phyloP scores from a whole-genome alignment of 2,797 vertebrate species.

The Microchirus variegatus region DNA sequence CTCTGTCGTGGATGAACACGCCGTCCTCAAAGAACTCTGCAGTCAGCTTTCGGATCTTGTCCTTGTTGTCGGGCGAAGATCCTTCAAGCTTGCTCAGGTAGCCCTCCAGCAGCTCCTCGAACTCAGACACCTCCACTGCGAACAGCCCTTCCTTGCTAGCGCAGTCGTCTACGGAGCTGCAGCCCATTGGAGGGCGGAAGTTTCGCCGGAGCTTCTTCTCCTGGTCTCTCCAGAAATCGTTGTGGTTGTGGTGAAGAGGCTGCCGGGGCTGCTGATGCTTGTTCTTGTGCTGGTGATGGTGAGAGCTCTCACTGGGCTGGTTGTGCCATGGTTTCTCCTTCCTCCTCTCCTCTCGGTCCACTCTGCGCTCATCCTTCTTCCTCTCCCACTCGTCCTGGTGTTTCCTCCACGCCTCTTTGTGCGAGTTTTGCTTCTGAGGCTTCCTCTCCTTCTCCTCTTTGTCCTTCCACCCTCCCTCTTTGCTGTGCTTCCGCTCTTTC shows the following conservation, averaged over 20 bases:
- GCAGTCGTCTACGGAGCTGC: conserved; percentile 71
- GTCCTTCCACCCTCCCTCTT: conserved; percentile 48
- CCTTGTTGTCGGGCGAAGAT: conserved; percentile 62
- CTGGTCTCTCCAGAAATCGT: conserved; percentile 79
- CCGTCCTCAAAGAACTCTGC: conserved; percentile 72
- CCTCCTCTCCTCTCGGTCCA: conserved; percentile 76
- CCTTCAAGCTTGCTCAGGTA: conserved; percentile 81
- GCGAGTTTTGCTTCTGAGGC: conserved; percentile 65
- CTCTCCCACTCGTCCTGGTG: conserved; percentile 80
- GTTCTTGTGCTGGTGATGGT: conserved; percentile 44
- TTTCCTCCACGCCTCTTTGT: conserved; percentile 77
- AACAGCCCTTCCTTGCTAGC: conserved; percentile 76
- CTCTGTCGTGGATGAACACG: conserved; percentile 76
- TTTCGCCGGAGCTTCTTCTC: conserved; percentile 75
- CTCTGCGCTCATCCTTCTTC: conserved; percentile 73
- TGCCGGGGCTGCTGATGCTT: conserved; percentile 50
- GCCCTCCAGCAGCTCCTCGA: conserved; percentile 78
- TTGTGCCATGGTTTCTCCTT: conserved; percentile 77
- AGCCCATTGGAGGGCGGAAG: conserved; percentile 60
- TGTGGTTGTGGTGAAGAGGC: conserved; percentile 49
- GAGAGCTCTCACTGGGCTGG: conserved; percentile 28
- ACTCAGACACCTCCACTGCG: conserved; percentile 76
- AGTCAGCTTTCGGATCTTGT: conserved; percentile 68
- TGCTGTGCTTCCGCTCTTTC: conserved; percentile 64
- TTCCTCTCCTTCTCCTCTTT: conserved; percentile 63